A percentile compares a stretch with the other conserved stretches of the same genome.
These are phyloP conservation scores for Formica aserva DNA, from an alignment of 2,888 invertebrate species.

Conservation along the genomic window DNA sequence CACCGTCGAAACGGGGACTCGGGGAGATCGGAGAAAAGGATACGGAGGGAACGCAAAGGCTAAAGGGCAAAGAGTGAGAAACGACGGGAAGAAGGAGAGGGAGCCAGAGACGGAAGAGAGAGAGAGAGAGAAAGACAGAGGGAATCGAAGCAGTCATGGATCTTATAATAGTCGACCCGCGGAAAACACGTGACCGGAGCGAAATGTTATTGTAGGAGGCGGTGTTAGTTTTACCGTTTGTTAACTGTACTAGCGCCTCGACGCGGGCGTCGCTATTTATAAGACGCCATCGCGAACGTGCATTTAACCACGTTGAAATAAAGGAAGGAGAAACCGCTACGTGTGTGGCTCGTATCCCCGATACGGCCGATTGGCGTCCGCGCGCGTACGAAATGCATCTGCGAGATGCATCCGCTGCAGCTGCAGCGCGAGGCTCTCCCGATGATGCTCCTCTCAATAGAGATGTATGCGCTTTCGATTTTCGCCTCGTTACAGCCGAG, in stretches of 20 bases:
- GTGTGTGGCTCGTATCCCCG: conserved; percentile 76
- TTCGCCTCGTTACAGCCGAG: conserved; percentile 32
- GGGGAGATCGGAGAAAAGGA: neutral
- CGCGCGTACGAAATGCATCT: conserved; percentile 68
- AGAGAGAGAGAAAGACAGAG: neutral
- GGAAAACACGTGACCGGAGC: conserved; percentile 85
- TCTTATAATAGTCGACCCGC: conserved; percentile 82
- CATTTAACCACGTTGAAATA: conserved; percentile 23
- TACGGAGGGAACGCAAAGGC: neutral
- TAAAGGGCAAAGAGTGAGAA: conserved; percentile 31
- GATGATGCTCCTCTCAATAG: conserved; percentile 37
- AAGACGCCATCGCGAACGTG: conserved; percentile 76
- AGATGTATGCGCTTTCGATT: conserved; percentile 32
- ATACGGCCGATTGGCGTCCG: conserved; percentile 63
- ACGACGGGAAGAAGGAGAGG: neutral
- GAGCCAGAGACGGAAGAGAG: neutral
- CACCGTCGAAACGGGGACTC: neutral
- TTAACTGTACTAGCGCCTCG: conserved; percentile 80
- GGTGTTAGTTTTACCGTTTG: conserved; percentile 84
- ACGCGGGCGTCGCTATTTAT: conserved; percentile 81
- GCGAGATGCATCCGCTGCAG: conserved; percentile 59
- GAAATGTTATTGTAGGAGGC: conserved; percentile 85
- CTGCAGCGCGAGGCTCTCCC: conserved; percentile 21
- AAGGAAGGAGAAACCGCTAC: conserved; percentile 65
- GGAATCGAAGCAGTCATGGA: conserved; percentile 68